Percentiles rank a stretch among this genome's conserved stretches.
phyloP scores from a whole-genome alignment of 2,888 invertebrate genomes.

The Phortica okadai region DNA sequence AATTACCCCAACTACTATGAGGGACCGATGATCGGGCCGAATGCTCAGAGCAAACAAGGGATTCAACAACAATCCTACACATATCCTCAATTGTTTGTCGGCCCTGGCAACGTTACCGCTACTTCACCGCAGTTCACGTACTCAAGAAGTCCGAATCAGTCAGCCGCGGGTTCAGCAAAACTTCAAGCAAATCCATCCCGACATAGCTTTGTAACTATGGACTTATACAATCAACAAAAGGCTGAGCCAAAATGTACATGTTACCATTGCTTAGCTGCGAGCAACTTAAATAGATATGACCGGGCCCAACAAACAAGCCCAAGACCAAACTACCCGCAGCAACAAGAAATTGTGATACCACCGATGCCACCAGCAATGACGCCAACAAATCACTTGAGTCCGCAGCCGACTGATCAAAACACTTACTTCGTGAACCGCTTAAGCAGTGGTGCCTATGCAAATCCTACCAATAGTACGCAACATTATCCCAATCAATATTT shows the following conservation, averaged over 20 bases:
- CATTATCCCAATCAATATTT: too few species aligned
- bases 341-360: neutral
- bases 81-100: too few species aligned
- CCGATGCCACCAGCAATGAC: neutral
- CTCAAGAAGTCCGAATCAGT: neutral
- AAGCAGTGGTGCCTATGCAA: neutral
- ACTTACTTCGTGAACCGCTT: neutral
- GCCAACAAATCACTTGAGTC: neutral
- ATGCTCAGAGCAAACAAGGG: too few species aligned
- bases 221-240: neutral
- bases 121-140: neutral
- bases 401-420: neutral
- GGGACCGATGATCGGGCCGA: too few species aligned
- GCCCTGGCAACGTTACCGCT: neutral
- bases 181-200: neutral
- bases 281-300: neutral
- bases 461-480: too few species aligned
- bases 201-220: neutral
- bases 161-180: neutral
- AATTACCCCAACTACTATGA: too few species aligned
- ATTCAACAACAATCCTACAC: too few species aligned
- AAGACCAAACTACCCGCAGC: neutral
- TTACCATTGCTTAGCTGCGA: neutral
- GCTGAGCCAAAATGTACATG: neutral
- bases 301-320: neutral